phyloP scores from a whole-genome alignment of 2,113 vertebrate genomes.

The Sakesphorus luctuosus region DNA sequence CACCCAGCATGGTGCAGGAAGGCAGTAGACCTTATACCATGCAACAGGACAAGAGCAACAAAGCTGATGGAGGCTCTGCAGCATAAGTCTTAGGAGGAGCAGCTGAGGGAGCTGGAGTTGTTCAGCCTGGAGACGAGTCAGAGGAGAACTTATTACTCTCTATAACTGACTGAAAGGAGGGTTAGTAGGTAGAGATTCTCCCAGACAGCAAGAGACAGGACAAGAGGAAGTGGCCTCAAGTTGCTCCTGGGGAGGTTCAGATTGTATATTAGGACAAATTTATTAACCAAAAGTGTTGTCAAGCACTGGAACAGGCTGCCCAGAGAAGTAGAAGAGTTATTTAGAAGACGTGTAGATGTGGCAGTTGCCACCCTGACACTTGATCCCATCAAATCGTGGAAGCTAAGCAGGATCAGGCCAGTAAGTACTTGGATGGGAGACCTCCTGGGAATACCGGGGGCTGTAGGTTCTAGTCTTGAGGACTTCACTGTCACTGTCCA shows the following conservation, averaged over 20 bases:
- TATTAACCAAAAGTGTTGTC: fast-evolving
- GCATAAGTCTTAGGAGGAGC: fast-evolving
- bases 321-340: background rate
- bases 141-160: background rate
- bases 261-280: background rate
- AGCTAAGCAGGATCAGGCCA: too few relatives aligned
- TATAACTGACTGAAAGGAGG: background rate
- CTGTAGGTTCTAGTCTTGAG: too few relatives aligned
- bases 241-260: background rate
- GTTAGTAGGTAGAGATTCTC: fast-evolving
- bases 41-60: background rate
- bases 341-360: background rate
- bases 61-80: background rate
- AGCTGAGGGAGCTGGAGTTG: background rate
- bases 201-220: background rate
- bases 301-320: background rate
- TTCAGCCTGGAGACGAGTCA: background rate
- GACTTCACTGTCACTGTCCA: too few relatives aligned
- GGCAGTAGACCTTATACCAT: fast-evolving
- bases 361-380: too few relatives aligned
- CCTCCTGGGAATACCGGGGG: too few relatives aligned
- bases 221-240: background rate
- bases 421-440: too few relatives aligned
- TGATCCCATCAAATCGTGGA: too few relatives aligned
- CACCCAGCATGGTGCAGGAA: fast-evolving